phyloP scores from a whole-genome alignment of 2,113 vertebrate genomes.

The Etheostoma cragini region DNA sequence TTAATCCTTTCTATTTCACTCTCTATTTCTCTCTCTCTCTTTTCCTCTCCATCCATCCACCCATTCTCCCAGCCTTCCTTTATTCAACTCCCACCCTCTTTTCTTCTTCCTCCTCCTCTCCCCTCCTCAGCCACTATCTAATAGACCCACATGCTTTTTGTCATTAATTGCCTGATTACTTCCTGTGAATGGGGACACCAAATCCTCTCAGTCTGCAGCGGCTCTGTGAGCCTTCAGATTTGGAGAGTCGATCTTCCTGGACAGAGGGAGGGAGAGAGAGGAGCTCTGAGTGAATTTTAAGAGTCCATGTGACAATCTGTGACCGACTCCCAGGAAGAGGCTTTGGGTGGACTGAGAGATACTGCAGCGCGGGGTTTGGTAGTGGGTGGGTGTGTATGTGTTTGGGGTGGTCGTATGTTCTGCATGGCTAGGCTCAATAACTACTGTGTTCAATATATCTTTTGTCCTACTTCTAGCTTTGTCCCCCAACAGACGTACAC shows the following conservation, averaged over 20 bases:
- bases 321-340: constrained; percentile 63
- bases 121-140: constrained; percentile 72
- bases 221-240: constrained; percentile 74
- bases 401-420: not conserved
- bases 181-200: constrained; percentile 81
- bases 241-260: constrained; percentile 70
- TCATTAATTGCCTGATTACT: constrained; percentile 86
- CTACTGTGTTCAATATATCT: constrained; percentile 13
- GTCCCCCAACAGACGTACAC: constrained; percentile 17
- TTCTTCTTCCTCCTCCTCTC: constrained; percentile 30
- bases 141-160: constrained; percentile 80
- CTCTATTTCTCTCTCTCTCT: constrained; percentile 25
- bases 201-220: constrained; percentile 79
- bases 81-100: constrained; percentile 35
- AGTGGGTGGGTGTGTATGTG: not conserved
- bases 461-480: constrained; percentile 15
- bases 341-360: constrained; percentile 68
- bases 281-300: constrained; percentile 63
- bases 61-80: constrained; percentile 42
- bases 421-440: constrained; percentile 34
- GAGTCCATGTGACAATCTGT: constrained; percentile 72
- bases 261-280: constrained; percentile 28
- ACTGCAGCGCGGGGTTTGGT: constrained; percentile 8
- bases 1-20: constrained; percentile 55
- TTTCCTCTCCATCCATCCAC: constrained; percentile 22